These are phyloP conservation scores for Trichechus manatus DNA, from an alignment of 2,113 vertebrate species.

Conservation along the genomic window DNA sequence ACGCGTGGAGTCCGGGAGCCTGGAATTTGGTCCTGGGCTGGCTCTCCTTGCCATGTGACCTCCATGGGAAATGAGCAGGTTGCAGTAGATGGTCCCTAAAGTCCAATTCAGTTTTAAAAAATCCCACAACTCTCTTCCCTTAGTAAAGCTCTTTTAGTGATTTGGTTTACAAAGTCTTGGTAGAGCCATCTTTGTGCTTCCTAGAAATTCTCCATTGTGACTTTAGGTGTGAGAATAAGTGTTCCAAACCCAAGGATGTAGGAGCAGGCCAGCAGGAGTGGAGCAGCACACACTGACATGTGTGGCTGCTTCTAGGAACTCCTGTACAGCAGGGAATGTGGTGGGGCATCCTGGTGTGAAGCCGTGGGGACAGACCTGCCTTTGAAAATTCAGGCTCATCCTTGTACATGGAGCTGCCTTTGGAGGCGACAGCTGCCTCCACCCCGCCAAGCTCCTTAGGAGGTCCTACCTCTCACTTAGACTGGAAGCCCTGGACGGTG, in stretches of 20 bases:
- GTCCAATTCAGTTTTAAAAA: not conserved
- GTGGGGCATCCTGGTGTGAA: fast-evolving
- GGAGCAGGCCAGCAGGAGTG: not conserved
- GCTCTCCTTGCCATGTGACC: not conserved
- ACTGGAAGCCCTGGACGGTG: not conserved
- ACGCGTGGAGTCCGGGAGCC: not conserved
- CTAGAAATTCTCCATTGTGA: not conserved
- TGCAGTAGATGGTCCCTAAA: not conserved
- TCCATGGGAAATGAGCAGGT: not conserved
- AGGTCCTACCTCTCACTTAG: not conserved
- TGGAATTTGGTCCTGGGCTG: not conserved
- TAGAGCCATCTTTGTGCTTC: not conserved
- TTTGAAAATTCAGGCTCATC: not conserved
- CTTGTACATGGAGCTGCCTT: not conserved
- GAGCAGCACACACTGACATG: fast-evolving
- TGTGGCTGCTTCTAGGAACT: not conserved
- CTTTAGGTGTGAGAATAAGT: not conserved
- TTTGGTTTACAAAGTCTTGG: not conserved
- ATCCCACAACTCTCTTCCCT: not conserved
- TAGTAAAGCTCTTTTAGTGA: not conserved
- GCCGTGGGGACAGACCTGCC: fast-evolving
- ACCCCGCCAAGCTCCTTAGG: not conserved
- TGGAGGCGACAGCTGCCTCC: not conserved
- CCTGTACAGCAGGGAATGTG: not conserved
- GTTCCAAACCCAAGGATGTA: not conserved